A percentile compares a stretch with the other conserved stretches of the same genome.
Evolutionary conservation across 2,888 invertebrate species (phyloP).

Genomic region (Catocala sponsa): DNA sequence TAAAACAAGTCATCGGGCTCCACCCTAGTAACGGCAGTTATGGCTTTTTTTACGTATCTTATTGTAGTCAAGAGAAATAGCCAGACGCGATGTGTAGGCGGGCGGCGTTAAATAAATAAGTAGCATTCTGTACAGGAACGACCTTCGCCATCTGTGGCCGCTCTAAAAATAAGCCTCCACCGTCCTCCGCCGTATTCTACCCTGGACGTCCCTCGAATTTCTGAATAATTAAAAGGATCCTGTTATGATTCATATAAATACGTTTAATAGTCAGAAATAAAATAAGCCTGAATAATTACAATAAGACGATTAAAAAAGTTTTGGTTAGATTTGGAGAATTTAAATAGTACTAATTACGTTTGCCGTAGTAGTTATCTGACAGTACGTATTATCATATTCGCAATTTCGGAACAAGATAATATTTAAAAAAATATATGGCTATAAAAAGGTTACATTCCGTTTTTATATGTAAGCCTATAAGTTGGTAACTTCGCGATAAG

Average conservation of each 20-base stretch:
- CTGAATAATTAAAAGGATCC: constrained; percentile 58
- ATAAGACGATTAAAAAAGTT: constrained; percentile 20
- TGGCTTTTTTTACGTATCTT: constrained; percentile 52
- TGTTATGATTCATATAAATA: constrained; percentile 45
- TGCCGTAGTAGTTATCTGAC: not conserved
- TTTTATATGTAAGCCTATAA: no score
- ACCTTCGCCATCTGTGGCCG: constrained; percentile 81
- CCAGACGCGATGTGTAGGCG: constrained; percentile 66
- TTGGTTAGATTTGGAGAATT: constrained; percentile 3
- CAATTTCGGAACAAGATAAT: no score
- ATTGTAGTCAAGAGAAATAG: constrained; percentile 56
- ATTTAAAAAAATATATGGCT: no score
- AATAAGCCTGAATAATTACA: constrained; percentile 25
- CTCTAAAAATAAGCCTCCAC: constrained; percentile 74
- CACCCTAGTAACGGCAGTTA: constrained; percentile 29
- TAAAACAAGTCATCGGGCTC: constrained; percentile 45
- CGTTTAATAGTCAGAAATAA: constrained; percentile 31
- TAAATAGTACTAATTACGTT: constrained; percentile 3
- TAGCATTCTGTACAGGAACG: constrained; percentile 71
- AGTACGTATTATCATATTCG: no score
- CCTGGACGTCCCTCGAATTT: constrained; percentile 52
- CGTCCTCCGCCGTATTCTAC: constrained; percentile 53
- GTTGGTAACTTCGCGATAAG: not conserved
- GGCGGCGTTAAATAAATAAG: constrained; percentile 79
- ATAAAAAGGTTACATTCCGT: no score